Conservation (phyloP, 2,113 vertebrate species). For the Capricornis sumatraensis region DNA sequence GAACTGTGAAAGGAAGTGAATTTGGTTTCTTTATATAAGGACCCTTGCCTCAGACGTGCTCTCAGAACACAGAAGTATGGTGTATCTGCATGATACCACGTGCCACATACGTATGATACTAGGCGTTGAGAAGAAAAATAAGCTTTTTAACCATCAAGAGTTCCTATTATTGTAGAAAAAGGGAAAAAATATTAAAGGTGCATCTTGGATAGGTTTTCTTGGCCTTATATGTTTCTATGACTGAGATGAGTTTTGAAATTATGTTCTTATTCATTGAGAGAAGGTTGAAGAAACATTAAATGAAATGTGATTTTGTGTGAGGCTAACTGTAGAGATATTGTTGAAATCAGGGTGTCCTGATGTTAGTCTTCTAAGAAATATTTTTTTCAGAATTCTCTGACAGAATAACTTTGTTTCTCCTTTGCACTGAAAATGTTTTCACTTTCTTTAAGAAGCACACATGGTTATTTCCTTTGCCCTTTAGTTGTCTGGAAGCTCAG, state of each 20-base stretch:
- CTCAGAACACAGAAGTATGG: neutral
- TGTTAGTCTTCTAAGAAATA: neutral
- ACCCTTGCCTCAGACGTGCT: neutral
- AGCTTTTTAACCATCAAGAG: neutral
- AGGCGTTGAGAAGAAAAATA: neutral
- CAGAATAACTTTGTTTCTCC: conserved; percentile 20
- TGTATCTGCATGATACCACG: neutral
- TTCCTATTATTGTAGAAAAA: neutral
- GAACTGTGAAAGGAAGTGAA: neutral
- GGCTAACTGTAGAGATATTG: neutral
- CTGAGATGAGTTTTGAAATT: neutral
- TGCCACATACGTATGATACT: neutral
- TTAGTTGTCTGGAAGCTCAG: neutral
- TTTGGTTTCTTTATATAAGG: neutral
- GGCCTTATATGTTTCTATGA: neutral
- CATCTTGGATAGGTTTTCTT: neutral
- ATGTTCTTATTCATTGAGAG: neutral
- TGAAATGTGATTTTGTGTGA: neutral
- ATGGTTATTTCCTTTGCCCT: neutral
- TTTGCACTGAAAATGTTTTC: neutral
- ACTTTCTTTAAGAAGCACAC: neutral
- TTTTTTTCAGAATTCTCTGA: conserved; percentile 3
- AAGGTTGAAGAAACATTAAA: neutral
- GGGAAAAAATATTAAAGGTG: neutral
- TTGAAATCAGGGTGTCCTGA: neutral